Conservation (phyloP, 2,888 invertebrate species). For the Spicauda simplicius region DNA sequence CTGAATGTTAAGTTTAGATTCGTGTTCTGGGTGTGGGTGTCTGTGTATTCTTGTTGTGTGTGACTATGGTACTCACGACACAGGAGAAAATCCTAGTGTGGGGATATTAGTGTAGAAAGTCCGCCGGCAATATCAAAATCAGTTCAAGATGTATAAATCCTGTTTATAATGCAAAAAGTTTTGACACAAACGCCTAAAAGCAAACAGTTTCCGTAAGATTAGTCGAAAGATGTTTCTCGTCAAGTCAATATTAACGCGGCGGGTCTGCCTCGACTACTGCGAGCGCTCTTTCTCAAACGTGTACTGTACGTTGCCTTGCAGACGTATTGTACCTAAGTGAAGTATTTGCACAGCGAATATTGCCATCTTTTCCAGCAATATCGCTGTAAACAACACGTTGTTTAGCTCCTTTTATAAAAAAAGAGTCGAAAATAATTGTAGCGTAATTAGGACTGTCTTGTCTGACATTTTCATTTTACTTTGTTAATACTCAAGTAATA, state of each 20-base stretch:
- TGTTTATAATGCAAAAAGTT: constrained; percentile 65
- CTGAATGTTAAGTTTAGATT: too few relatives aligned
- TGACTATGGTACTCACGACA: too few relatives aligned
- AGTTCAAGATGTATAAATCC: too few relatives aligned
- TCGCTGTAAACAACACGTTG: neutral
- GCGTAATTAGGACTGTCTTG: neutral
- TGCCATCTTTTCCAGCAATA: constrained; percentile 13
- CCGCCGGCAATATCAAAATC: too few relatives aligned
- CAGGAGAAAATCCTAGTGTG: too few relatives aligned
- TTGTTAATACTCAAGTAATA: neutral
- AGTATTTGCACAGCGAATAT: constrained; percentile 11
- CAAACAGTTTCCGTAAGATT: constrained; percentile 82
- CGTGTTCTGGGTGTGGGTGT: too few relatives aligned
- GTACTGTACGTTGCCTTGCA: constrained; percentile 15
- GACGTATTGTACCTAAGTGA: constrained; percentile 18
- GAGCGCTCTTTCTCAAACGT: constrained; percentile 34
- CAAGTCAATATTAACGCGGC: constrained; percentile 49
- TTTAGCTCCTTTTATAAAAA: constrained; percentile 8
- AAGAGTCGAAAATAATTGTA: neutral
- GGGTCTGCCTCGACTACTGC: neutral
- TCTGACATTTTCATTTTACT: constrained; percentile 1
- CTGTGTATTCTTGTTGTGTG: too few relatives aligned
- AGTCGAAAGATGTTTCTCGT: constrained; percentile 72
- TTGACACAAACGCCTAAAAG: constrained; percentile 67
- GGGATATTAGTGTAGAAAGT: too few relatives aligned